These are phyloP conservation scores for Setophaga petechia DNA, from an alignment of 2,113 vertebrate species.

Conservation along the genomic window DNA sequence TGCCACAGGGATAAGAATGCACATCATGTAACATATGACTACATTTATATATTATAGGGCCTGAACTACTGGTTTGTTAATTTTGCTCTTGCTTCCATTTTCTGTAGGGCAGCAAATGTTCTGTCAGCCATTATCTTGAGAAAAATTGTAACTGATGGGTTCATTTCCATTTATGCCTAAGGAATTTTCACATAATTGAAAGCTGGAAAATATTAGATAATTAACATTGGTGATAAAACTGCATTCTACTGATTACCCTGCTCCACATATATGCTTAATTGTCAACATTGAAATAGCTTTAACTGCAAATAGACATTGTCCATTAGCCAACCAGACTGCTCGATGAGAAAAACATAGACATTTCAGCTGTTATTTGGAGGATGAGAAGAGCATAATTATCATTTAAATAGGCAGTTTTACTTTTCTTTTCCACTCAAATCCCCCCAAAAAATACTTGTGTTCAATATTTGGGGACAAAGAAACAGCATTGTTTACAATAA, in stretches of 20 bases:
- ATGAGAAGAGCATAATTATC: constrained; percentile 39
- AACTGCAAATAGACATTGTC: constrained; percentile 74
- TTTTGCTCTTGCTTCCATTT: constrained; percentile 36
- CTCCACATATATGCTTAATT: constrained; percentile 66
- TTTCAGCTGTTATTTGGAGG: constrained; percentile 53
- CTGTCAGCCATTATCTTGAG: constrained; percentile 48
- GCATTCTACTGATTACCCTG: constrained; percentile 53
- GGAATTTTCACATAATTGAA: constrained; percentile 60
- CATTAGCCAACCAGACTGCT: constrained; percentile 69
- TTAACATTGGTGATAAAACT: constrained; percentile 65
- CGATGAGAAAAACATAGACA: constrained; percentile 57
- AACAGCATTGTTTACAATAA: not conserved
- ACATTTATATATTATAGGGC: not conserved
- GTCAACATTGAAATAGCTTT: constrained; percentile 65
- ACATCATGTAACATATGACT: not conserved
- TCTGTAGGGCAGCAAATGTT: constrained; percentile 21
- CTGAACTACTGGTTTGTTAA: constrained; percentile 23
- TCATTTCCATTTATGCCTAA: constrained; percentile 59
- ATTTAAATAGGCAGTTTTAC: constrained; percentile 47
- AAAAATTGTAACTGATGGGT: constrained; percentile 62
- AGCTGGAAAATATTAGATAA: constrained; percentile 67
- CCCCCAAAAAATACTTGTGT: not conserved
- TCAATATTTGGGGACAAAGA: not conserved
- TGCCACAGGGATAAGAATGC: not conserved
- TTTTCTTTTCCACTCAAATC: not conserved